phyloP scores from a whole-genome alignment of 2,113 vertebrate species.

The Panurus biarmicus region DNA sequence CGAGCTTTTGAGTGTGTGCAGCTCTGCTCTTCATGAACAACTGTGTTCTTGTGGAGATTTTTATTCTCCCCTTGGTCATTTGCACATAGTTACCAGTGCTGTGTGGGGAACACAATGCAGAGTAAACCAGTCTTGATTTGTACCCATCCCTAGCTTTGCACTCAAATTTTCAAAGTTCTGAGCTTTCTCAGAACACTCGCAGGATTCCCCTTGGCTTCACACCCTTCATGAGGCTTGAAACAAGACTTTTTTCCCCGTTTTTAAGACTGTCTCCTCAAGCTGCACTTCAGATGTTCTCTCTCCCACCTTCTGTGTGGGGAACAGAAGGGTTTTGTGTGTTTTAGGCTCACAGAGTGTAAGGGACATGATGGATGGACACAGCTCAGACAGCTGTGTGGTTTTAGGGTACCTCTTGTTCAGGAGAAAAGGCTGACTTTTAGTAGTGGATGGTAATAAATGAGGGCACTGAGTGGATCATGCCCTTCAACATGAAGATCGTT shows the following conservation, averaged over 20 bases:
- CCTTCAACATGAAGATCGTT: not conserved
- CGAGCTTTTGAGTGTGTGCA: not conserved
- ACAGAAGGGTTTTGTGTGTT: not conserved
- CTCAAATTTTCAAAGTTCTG: too few species aligned
- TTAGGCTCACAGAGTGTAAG: not conserved
- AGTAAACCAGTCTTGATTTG: not conserved
- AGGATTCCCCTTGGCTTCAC: not conserved
- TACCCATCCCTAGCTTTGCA: not conserved
- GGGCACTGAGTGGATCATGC: not conserved
- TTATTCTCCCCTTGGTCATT: not conserved
- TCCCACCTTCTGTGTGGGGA: not conserved
- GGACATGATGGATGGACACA: fast-evolving
- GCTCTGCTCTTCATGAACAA: not conserved
- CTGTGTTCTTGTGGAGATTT: not conserved
- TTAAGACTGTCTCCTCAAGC: not conserved
- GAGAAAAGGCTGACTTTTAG: not conserved
- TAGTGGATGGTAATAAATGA: not conserved
- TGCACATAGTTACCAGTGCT: not conserved
- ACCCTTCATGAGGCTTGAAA: fast-evolving
- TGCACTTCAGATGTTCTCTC: not conserved
- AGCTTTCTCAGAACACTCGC: not conserved
- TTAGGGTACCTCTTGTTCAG: not conserved
- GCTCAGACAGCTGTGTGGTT: fast-evolving
- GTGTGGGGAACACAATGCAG: not conserved
- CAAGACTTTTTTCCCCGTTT: not conserved